Percentiles rank a stretch among this genome's conserved stretches.
Evolutionary conservation across 2,888 invertebrate species (phyloP).

Genomic region (Oeneis ivallda): DNA sequence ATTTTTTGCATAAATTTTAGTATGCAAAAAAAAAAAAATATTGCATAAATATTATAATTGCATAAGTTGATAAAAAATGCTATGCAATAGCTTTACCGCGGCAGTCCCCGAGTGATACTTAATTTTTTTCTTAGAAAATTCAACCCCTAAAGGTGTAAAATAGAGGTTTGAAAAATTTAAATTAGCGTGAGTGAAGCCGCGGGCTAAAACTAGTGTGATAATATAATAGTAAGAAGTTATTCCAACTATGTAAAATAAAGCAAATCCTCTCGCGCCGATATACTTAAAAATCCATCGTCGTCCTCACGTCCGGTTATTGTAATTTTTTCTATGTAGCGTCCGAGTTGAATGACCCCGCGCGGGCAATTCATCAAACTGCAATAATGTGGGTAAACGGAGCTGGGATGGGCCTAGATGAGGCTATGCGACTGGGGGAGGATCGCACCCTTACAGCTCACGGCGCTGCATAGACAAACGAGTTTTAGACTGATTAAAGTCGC

Average conservation of each 20-base stretch:
- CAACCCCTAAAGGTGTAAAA: too few species aligned
- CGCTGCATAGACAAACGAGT: conserved; percentile 46
- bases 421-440: conserved; percentile 59
- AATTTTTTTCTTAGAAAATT: too few species aligned
- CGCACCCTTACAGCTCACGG: conserved; percentile 49
- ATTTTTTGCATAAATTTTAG: too few species aligned
- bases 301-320: conserved; percentile 40
- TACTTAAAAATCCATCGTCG: conserved; percentile 37
- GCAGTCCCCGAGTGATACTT: too few species aligned
- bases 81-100: too few species aligned
- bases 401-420: conserved; percentile 50
- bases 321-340: conserved; percentile 43
- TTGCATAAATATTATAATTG: too few species aligned
- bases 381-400: conserved; percentile 66
- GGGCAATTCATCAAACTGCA: conserved; percentile 72
- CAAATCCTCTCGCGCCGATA: conserved; percentile 25
- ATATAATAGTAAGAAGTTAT: background rate
- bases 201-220: too few species aligned
- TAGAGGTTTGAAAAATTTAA: too few species aligned
- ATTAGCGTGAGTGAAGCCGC: too few species aligned
- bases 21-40: too few species aligned
- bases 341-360: conserved; percentile 66
- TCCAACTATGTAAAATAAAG: conserved; percentile 16
- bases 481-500: conserved; percentile 11
- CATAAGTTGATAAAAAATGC: too few species aligned